Evolutionary conservation across 2,113 vertebrate species (phyloP).

Genomic region (Saguinus imperator): DNA sequence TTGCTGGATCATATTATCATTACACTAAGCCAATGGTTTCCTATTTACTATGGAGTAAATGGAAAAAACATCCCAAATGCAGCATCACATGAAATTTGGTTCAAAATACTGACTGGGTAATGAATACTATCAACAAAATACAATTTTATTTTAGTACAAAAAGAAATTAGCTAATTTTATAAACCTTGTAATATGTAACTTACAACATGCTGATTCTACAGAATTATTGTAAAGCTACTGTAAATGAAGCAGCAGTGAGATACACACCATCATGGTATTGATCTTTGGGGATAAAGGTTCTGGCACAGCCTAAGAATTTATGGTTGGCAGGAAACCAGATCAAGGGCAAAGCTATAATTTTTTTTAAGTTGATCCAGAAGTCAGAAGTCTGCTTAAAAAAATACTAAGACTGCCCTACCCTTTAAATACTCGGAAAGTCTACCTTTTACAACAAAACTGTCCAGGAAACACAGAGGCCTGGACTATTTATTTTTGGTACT

Average conservation of each 20-base stretch:
- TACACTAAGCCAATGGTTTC: background rate
- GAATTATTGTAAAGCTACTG: background rate
- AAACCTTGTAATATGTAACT: background rate
- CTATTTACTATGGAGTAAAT: background rate
- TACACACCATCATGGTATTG: background rate
- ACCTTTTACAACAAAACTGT: background rate
- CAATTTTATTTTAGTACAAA: background rate
- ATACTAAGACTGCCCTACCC: background rate
- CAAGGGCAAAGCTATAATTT: background rate
- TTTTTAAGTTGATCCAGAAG: background rate
- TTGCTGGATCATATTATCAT: background rate
- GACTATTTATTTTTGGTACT: background rate
- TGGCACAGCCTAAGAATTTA: background rate
- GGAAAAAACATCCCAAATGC: background rate
- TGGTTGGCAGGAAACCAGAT: background rate
- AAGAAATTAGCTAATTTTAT: slow-evolving; percentile 12
- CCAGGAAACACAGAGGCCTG: background rate
- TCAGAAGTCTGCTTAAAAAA: background rate
- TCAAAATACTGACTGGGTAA: background rate
- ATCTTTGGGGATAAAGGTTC: slow-evolving; percentile 4
- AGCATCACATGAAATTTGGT: background rate
- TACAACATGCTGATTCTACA: background rate
- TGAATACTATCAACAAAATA: background rate
- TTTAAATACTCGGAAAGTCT: background rate
- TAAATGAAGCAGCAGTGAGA: slow-evolving; percentile 2